These are phyloP conservation scores for Eptesicus fuscus DNA, from an alignment of 2,113 vertebrate species.

Conservation along the genomic window DNA sequence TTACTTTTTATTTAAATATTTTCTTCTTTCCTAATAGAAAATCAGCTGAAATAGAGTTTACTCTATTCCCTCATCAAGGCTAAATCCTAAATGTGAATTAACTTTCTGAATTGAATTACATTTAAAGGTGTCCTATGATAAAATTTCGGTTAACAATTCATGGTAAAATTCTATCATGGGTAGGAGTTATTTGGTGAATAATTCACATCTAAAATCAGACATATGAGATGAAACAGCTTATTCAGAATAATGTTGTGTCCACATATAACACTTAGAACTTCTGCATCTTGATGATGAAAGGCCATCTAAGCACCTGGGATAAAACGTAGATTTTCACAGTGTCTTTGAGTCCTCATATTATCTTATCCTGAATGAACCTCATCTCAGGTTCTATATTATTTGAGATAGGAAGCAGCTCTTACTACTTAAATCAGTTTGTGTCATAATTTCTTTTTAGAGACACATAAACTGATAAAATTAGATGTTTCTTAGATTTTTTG, in stretches of 20 bases:
- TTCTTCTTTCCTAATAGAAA: slow-evolving; percentile 16
- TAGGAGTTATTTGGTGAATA: background rate
- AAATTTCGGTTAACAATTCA: background rate
- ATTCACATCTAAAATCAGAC: background rate
- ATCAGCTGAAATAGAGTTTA: background rate
- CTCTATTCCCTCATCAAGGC: background rate
- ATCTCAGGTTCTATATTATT: background rate
- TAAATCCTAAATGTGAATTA: background rate
- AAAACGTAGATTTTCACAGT: background rate
- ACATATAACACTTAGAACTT: background rate
- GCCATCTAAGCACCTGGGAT: background rate
- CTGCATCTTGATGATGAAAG: background rate
- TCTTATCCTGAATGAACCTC: background rate
- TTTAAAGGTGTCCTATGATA: background rate
- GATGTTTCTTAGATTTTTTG: background rate
- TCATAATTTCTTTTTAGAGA: background rate
- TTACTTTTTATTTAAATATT: slow-evolving; percentile 52
- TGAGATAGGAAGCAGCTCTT: background rate
- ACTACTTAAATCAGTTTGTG: background rate
- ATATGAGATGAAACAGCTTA: background rate
- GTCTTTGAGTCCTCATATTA: background rate
- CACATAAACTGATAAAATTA: background rate
- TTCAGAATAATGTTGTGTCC: background rate
- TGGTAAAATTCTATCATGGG: background rate
- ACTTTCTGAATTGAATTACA: slow-evolving; percentile 38